Base-by-base conservation (phyloP, 2,113 vertebrate genomes). In the Petromus typicus region DNA sequence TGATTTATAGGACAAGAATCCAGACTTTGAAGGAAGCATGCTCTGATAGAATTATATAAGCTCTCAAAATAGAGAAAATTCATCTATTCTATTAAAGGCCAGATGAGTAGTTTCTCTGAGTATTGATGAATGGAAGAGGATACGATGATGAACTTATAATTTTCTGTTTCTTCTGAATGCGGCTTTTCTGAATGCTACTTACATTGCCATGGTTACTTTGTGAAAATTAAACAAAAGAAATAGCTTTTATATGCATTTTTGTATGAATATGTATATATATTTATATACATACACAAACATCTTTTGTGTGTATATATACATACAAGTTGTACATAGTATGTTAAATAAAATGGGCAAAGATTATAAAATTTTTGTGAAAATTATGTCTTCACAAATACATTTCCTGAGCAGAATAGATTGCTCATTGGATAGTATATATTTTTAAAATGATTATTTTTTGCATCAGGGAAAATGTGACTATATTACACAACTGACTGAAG, bases 81-180 rank as follows among this genome's bases (percentile, higher is more conserved):
- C 45, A 61, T 75, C 22, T 69, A 14, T 64, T 64, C 61, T 61
- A 10, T 61, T 61, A 80, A 80, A 90, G 57, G 32, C 18, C 30
- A 80, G 57, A 73, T 91, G 32, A 75, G 4, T 51, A 25, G 8
- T 71, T 80, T 37, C 22, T 88, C 6, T 66, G 57, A 23, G 9
- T 5, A 30, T n/a, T 66, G 32, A 48, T 90, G 27, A 56, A 10
- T 86, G 9, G 7, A 48, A 76, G 3, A 3, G 3, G 5, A 82
- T 82, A 81, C 30, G 17, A 95, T 86, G 34, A 12, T 54, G 30
- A 54, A n/a, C 43, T 69, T 23, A 20, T 81, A 37, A 51, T 43
- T 86, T 93, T 90, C 27, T 67, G 14, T 64, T 83, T 92, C 57
- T 57, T n/a, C n/a, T n/a, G n/a, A n/a, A n/a, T n/a, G n/a, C n/a